Evolutionary conservation across 2,888 invertebrate genomes (phyloP).

Genomic region (Athalia circularis): DNA sequence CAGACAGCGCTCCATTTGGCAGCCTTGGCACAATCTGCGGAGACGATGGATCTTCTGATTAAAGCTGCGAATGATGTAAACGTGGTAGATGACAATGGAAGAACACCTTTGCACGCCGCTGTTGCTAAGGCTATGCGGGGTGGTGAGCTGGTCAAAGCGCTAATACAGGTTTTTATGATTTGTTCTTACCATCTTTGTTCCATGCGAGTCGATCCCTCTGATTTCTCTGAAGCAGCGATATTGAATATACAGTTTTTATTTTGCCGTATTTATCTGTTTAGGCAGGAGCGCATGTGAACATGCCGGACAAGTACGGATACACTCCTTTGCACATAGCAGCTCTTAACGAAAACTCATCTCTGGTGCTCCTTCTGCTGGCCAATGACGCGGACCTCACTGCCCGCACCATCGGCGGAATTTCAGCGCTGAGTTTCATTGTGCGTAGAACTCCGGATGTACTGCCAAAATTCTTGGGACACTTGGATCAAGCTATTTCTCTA

Average conservation of each 20-base stretch:
- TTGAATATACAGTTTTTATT: background rate
- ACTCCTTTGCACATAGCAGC: conserved; percentile 90
- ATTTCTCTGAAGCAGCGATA: too few species aligned
- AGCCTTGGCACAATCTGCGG: conserved; percentile 86
- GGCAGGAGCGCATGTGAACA: conserved; percentile 84
- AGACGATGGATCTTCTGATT: conserved; percentile 84
- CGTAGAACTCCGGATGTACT: conserved; percentile 90
- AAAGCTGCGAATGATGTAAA: conserved; percentile 80
- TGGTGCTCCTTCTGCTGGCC: conserved; percentile 83
- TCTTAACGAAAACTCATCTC: conserved; percentile 86
- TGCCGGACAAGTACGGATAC: conserved; percentile 88
- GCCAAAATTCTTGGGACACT: conserved; percentile 81
- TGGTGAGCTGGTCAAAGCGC: conserved; percentile 64
- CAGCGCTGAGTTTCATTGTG: conserved; percentile 88
- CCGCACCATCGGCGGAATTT: conserved; percentile 87
- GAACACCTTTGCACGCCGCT: conserved; percentile 87
- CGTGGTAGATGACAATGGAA: conserved; percentile 83
- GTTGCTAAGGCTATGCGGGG: conserved; percentile 82
- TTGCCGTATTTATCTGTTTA: conserved; percentile 71
- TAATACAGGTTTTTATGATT: conserved; percentile 63
- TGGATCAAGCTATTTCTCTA: conserved; percentile 85
- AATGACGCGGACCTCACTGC: conserved; percentile 89
- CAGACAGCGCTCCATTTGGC: conserved; percentile 92
- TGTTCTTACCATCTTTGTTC: background rate
- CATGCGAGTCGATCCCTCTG: background rate